These are phyloP conservation scores for Chrysolophus pictus DNA, from an alignment of 2,797 vertebrate species.

Conservation along the genomic window DNA sequence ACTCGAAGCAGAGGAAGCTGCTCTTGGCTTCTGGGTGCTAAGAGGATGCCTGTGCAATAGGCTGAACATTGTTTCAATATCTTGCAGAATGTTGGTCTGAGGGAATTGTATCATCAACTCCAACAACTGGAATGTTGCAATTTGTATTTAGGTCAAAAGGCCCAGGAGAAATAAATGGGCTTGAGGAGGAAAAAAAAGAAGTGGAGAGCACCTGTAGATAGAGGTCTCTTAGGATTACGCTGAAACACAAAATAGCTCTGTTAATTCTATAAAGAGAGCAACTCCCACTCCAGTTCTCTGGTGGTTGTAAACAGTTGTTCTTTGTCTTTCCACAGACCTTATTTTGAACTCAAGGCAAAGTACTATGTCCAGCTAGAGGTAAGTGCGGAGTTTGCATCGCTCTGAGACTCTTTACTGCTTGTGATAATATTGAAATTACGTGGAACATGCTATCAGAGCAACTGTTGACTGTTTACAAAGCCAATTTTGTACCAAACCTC, in stretches of 20 bases:
- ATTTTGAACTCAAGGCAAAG: constrained; percentile 97
- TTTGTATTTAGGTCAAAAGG: constrained; percentile 1
- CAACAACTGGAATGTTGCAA: background rate
- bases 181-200: background rate
- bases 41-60: background rate
- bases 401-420: background rate
- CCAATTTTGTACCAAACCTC: background rate
- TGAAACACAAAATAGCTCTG: background rate
- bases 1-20: background rate
- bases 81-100: background rate
- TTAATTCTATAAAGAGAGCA: background rate
- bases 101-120: background rate
- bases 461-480: background rate
- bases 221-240: background rate
- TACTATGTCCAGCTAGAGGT: constrained; percentile 98
- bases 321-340: constrained; percentile 84
- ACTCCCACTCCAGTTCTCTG: background rate
- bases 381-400: constrained; percentile 28
- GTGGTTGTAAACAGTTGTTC: background rate
- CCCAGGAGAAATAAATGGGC: background rate
- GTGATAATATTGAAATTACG: background rate
- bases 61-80: background rate
- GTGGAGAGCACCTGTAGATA: background rate
- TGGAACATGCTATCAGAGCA: background rate
- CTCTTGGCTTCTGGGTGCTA: background rate